phyloP scores from a whole-genome alignment of 2,113 vertebrate genomes.

The Onychorhynchus coronatus region DNA sequence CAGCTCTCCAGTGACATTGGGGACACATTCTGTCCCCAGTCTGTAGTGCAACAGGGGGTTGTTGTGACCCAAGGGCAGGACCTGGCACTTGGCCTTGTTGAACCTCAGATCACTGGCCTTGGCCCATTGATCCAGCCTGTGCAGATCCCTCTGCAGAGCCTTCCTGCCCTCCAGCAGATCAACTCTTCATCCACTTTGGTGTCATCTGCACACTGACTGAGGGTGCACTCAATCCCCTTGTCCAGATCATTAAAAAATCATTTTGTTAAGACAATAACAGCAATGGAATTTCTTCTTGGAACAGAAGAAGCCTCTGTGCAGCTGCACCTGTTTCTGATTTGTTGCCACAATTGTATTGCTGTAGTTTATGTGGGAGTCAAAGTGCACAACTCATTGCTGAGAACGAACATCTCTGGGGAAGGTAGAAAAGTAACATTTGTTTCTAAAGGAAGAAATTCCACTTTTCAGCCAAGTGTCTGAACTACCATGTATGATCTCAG shows the following conservation, averaged over 20 bases:
- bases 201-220: neutral
- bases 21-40: neutral
- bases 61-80: neutral
- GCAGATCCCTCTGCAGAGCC: neutral
- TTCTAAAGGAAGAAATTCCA: neutral
- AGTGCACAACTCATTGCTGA: neutral
- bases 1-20: neutral
- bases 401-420: neutral
- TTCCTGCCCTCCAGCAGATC: neutral
- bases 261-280: neutral
- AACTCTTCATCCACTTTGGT: neutral
- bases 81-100: rapidly evolving
- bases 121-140: neutral
- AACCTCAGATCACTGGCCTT: neutral
- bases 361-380: neutral
- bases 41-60: neutral
- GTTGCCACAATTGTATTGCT: neutral
- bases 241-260: neutral
- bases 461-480: neutral
- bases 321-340: neutral
- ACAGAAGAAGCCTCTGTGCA: neutral
- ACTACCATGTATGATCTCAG: neutral
- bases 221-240: neutral
- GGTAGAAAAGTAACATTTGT: neutral
- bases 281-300: neutral